Percentiles rank a stretch among this genome's conserved stretches.
Conservation (phyloP, 1,140 invertebrate species). For the Patella vulgata region DNA sequence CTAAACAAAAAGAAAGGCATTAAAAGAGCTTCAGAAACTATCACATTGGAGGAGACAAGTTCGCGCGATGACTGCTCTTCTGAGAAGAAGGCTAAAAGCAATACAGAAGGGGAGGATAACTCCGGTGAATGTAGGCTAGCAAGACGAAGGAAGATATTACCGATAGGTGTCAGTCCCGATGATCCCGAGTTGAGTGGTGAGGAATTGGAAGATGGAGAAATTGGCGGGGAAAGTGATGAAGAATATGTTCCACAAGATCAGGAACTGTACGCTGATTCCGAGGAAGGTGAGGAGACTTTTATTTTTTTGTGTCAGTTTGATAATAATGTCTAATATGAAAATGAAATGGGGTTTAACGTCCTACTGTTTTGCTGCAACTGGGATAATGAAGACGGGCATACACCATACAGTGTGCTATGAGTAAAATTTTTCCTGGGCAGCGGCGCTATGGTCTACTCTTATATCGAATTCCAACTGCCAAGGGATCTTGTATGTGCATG, state of each 20-base stretch:
- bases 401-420: too few species aligned
- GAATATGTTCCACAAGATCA: conserved; percentile 28
- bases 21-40: background rate
- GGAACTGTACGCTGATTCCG: conserved; percentile 12
- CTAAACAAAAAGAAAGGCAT: background rate
- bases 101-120: background rate
- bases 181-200: conserved; percentile 7
- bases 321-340: too few species aligned
- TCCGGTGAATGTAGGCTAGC: conserved; percentile 1
- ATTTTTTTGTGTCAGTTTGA: too few species aligned
- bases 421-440: too few species aligned
- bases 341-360: too few species aligned
- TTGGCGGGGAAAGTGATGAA: conserved; percentile 23
- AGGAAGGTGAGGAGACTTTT: conserved; percentile 17
- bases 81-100: conserved; percentile 4
- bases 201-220: conserved; percentile 12
- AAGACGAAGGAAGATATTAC: too few species aligned
- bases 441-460: too few species aligned
- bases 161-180: background rate
- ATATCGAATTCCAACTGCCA: too few species aligned
- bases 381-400: too few species aligned
- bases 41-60: background rate
- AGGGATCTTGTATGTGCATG: too few species aligned
- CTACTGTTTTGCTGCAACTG: too few species aligned
- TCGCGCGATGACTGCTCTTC: too few species aligned